Base-by-base conservation (phyloP, 2,113 vertebrate species). In the Monopterus albus region DNA sequence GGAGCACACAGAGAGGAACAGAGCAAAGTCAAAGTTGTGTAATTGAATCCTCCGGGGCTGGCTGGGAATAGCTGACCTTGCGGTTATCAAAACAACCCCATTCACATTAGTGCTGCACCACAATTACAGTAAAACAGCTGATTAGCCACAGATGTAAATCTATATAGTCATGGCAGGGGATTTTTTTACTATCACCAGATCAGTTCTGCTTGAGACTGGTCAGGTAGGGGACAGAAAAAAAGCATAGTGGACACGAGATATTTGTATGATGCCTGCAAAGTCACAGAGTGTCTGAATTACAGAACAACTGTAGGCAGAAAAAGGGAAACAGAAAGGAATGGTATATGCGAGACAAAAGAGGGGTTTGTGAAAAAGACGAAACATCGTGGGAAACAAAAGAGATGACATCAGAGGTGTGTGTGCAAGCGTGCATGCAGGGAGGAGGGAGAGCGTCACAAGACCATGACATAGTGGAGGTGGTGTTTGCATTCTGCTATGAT, bases 11-110 rank as follows among this genome's bases (percentile, higher is more conserved):
- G 73, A 78, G 67, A 68, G 56, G 77, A 81, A 67, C 56, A 72
- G 81, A 88, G 85, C 82, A 88, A 90, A 88, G 85, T 89, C 83
- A 85, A 75, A 88, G 87, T 88, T 85, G 87, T 88, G 91, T 91
- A 92, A 92, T 86, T 76, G 79, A 88, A 86, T 91, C 87, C 85
- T 85, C 66, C 20, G 81, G 83, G 88, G 76, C 79, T 42, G 70
- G 83, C 90, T 79, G 67, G 74, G 87, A 92, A 92, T 92, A 90
- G 88, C 83, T 66, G 91, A 90, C 90, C 90, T 90, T 87, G 81
- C 66, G 67, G 88, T 90, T 91, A 90, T 90, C 88, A 85, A 87
- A 91, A 91, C 90, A 90, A 70, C 56, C 72, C 78, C 75, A 69
- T 67, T 80, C 61, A 9, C 70, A 84, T 86, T 83, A 75, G 78